Base-by-base conservation (phyloP, 2,113 vertebrate genomes). In the Sylvia atricapilla region DNA sequence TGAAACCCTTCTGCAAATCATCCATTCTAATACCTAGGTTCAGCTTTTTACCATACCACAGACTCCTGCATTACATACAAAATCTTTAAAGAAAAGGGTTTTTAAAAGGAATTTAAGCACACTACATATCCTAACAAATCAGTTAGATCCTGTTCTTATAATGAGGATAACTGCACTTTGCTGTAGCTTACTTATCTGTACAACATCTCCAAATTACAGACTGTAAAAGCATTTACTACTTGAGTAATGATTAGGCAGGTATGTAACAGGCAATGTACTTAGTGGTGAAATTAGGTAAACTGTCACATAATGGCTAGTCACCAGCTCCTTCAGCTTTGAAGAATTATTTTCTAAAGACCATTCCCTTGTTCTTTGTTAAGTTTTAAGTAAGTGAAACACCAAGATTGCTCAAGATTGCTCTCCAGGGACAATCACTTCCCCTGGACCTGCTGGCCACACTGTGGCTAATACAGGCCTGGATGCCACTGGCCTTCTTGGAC, bases 361-460 rank as follows among this genome's bases (percentile, higher is more conserved):
- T 81, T 87, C 31, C 37, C n/a, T 49, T 72, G 24, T 35, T 72
- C 56, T 92, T 87, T 43, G 23, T 62, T 74, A 68, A 56, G 9
- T 88, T 93, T 83, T 73, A 91, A 87, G 53, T 79, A 91, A 79
- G 56, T 33, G 84, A 93, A 95, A 63, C 28, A 88, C 19, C 44
- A 70, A 73, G 49, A 56, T 39, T 49, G 43, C 43, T 76, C 56
- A 60, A 30, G 31, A 35, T 31, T 75, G 24, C 30, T 14, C 11
- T 60, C 25, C 21, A 53, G 21, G 14, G 24, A 47, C n/a, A 76
- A 22, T 35, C 20, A 55, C 20, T 25, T 41, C 39, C 70, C 30
- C 41, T 41, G 41, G 30, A 7, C 20, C 21, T 62, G 39, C 24
- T 75, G 46, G 53, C 20, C 47, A 60, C 24, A 22, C 15, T 46